Evolutionary conservation across 2,113 vertebrate genomes (phyloP), one percentile per base, ranked within the genome.

Genomic region (Procapra przewalskii): DNA sequence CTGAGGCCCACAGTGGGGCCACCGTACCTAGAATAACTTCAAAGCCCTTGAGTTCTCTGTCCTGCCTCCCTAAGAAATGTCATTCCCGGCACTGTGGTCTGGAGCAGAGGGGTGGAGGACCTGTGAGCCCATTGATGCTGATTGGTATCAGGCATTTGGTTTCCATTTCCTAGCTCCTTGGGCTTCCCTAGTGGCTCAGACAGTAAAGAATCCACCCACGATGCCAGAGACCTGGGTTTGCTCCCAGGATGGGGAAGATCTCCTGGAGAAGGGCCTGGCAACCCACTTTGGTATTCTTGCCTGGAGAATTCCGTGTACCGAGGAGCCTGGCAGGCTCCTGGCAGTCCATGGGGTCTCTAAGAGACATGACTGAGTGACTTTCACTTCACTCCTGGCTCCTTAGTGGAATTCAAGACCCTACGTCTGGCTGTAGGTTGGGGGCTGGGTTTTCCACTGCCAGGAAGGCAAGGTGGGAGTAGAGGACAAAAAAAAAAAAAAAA

Each of bases 121-220:
- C 75, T 57, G 12, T 12, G 16, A 31, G 91, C 81, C 64, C 50
- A 6, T 6, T 29, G 27, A 33, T 54, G 59, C 31, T 0, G 1
- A 80, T 67, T 57, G 77, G 14, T 45, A 29, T n/a, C 62, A 96
- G 60, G 27, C 94, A 50, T 97, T 90, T 92, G 91, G 88, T 98
- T 98, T 96, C 67, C 21, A 91, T 97, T 97, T 96, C 77, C 77
- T 33, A 84, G 86, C 88, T 96, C 36, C 11, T 13, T 23, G 67
- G 11, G 36, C 21, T 75, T 75, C 36, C 21, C 21, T 40, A 36
- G 36, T 75, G 67, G 36, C n/a, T 6, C 67, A 75, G 36, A 25
- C n/a, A 13, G 67, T 40, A 40, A 75, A 75, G n/a, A 75, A 75
- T 40, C 67, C 11, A 21, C 36, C 19, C n/a, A 40, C 0, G 10